phyloP scores from a whole-genome alignment of 2,888 invertebrate genomes.

The Tipula confusa region DNA sequence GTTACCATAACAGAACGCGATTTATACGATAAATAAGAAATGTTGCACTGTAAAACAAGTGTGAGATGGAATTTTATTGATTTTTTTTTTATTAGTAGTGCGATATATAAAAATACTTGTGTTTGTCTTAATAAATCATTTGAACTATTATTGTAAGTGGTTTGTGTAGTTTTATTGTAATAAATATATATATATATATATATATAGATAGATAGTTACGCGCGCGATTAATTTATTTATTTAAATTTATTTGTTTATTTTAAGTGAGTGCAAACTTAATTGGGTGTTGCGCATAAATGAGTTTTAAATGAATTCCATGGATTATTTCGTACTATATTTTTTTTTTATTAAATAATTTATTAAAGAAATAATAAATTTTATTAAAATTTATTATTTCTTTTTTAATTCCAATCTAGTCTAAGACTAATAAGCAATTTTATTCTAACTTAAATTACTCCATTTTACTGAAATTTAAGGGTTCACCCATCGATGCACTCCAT shows the following conservation, averaged over 20 bases:
- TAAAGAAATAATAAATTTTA: too few relatives aligned
- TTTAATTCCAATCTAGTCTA: too few relatives aligned
- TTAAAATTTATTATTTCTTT: too few relatives aligned
- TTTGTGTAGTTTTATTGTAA: neutral
- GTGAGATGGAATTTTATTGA: slow-evolving; percentile 7
- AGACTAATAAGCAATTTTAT: too few relatives aligned
- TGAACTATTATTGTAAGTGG: neutral
- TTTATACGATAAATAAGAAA: neutral
- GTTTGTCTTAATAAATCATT: neutral
- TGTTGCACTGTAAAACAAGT: neutral
- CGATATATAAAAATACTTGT: neutral
- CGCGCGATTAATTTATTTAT: neutral
- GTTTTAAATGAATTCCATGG: neutral
- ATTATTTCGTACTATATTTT: too few relatives aligned
- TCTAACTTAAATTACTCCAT: too few relatives aligned
- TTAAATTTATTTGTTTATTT: neutral
- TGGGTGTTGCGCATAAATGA: neutral
- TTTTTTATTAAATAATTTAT: too few relatives aligned
- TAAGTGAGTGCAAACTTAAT: neutral
- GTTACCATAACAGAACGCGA: neutral
- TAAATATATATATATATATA: too few relatives aligned
- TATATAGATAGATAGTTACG: too few relatives aligned
- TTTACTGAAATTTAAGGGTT: too few relatives aligned
- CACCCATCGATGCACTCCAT: too few relatives aligned
- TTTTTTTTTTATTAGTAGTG: neutral